Percentiles rank a stretch among this genome's conserved stretches.
Conservation (phyloP, 2,888 invertebrate genomes). For the Blera fallax region DNA sequence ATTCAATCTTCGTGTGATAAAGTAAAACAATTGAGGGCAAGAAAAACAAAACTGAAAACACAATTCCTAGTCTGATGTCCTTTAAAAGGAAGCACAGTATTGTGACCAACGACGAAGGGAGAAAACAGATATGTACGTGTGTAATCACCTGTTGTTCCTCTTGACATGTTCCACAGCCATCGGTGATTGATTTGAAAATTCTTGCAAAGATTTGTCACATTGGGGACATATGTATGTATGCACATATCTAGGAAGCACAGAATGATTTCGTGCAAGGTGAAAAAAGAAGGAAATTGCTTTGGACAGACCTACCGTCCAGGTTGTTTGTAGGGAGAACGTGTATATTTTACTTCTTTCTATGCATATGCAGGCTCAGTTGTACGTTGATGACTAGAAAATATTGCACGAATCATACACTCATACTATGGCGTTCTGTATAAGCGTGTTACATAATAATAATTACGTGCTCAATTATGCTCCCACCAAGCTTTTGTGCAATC, state of each 20-base stretch:
- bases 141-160: conserved; percentile 56
- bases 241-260: not conserved
- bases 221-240: not conserved
- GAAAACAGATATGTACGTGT: not conserved
- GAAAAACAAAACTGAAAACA: not conserved
- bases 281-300: not conserved
- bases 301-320: too few species aligned
- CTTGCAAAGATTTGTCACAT: conserved; percentile 17
- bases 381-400: not conserved
- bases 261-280: not conserved
- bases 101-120: conserved; percentile 13
- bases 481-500: not conserved
- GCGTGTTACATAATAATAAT: not conserved
- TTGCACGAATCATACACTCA: not conserved
- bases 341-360: too few species aligned
- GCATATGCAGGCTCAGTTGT: too few species aligned
- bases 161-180: conserved; percentile 17
- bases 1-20: conserved; percentile 63
- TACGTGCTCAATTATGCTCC: not conserved
- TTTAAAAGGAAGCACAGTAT: not conserved
- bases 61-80: conserved; percentile 11
- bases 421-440: not conserved
- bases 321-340: too few species aligned
- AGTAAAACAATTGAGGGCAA: conserved; percentile 44
- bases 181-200: conserved; percentile 41